Evolutionary conservation across 2,888 invertebrate species (phyloP).

Genomic region (Platypus cylindrus): DNA sequence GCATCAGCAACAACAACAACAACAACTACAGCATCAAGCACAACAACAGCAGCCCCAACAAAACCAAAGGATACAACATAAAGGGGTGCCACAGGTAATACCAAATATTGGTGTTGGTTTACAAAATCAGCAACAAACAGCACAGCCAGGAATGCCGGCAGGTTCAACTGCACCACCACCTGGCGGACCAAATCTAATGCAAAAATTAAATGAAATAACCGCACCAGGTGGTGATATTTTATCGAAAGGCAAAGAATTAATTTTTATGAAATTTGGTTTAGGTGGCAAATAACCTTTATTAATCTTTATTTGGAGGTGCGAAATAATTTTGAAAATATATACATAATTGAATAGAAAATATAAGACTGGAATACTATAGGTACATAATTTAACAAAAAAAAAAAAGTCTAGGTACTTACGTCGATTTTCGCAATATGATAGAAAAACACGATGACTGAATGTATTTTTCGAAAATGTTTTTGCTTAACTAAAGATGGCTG

Average conservation of each 20-base stretch:
- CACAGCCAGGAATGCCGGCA: constrained; percentile 35
- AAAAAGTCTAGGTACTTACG: too few species aligned
- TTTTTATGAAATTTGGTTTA: constrained; percentile 88
- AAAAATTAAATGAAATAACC: constrained; percentile 80
- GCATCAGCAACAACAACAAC: constrained; percentile 27
- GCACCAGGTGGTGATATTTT: constrained; percentile 81
- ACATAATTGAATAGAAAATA: too few species aligned
- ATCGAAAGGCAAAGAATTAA: constrained; percentile 86
- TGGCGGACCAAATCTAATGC: constrained; percentile 67
- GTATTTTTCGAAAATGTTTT: too few species aligned
- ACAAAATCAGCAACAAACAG: constrained; percentile 33
- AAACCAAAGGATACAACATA: constrained; percentile 24
- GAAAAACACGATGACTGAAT: too few species aligned
- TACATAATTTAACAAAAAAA: too few species aligned
- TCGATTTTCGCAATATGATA: too few species aligned
- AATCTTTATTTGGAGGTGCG: constrained; percentile 11
- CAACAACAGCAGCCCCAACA: constrained; percentile 25
- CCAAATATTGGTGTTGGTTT: constrained; percentile 32
- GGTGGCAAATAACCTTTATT: constrained; percentile 45
- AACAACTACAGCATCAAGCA: constrained; percentile 25
- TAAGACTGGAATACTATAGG: too few species aligned
- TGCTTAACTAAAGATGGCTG: too few species aligned
- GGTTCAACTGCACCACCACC: constrained; percentile 34
- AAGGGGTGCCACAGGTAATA: constrained; percentile 36
- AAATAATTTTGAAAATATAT: too few species aligned